These are phyloP conservation scores for Chrysolophus pictus DNA, from an alignment of 2,797 vertebrate genomes.

Conservation along the genomic window DNA sequence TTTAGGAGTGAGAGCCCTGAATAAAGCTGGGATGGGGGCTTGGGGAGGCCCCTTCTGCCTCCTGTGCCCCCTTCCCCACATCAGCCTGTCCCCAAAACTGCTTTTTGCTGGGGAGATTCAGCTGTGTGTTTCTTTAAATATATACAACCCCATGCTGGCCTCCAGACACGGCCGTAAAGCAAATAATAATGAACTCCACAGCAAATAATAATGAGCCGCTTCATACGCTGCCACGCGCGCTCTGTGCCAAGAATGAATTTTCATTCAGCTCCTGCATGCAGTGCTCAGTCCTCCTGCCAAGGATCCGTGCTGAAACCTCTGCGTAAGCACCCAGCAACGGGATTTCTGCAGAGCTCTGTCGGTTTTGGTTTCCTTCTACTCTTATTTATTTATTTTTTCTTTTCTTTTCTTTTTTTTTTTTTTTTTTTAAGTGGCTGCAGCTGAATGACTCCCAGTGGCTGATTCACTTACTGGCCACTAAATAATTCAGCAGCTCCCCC, in stretches of 20 bases:
- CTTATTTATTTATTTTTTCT: not conserved
- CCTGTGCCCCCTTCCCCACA: not conserved
- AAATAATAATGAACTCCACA: conserved; percentile 69
- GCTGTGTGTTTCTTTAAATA: not conserved
- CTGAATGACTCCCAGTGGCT: conserved; percentile 61
- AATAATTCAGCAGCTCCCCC: conserved; percentile 67
- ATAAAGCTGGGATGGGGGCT: not conserved
- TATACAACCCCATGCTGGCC: not conserved
- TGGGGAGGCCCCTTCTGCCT: not conserved
- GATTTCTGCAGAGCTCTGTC: not conserved
- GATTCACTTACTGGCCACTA: conserved; percentile 60
- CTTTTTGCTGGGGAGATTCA: rapidly evolving
- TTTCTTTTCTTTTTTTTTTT: not conserved
- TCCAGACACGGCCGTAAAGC: conserved; percentile 54
- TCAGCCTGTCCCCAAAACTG: rapidly evolving
- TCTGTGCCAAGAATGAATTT: conserved; percentile 1
- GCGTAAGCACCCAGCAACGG: not conserved
- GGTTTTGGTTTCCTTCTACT: conserved; percentile 58
- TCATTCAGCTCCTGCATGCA: not conserved
- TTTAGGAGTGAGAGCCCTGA: not conserved
- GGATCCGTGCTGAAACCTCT: not conserved
- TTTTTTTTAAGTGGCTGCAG: conserved; percentile 31
- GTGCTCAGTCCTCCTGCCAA: conserved; percentile 20
- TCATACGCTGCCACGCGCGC: conserved; percentile 45
- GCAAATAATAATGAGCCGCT: conserved; percentile 73